Percentiles rank a stretch among this genome's conserved stretches.
phyloP scores from a whole-genome alignment of 2,113 vertebrate species.

The Thermophis baileyi region DNA sequence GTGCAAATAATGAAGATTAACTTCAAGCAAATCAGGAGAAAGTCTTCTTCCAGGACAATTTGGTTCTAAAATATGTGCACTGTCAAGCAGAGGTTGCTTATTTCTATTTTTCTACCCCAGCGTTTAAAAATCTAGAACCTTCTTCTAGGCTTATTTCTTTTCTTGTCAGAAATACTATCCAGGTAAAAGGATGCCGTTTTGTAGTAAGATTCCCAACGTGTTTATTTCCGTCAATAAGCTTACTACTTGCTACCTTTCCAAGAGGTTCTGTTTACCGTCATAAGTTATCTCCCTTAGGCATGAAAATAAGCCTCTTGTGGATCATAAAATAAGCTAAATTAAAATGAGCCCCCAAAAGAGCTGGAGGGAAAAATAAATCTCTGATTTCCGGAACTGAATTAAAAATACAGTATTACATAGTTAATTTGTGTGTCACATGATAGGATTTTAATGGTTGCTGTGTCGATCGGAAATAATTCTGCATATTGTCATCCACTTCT shows the following conservation, averaged over 20 bases:
- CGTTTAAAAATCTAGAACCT: neutral
- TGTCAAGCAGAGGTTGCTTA: neutral
- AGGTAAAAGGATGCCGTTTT: neutral
- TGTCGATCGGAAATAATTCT: neutral
- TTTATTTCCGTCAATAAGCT: neutral
- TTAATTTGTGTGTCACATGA: neutral
- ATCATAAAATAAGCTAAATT: neutral
- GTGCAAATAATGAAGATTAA: no score
- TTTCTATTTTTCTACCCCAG: neutral
- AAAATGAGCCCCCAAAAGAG: neutral
- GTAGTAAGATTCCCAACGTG: neutral
- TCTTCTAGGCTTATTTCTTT: neutral
- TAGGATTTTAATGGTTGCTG: neutral
- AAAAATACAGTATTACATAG: neutral
- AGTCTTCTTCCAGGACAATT: neutral
- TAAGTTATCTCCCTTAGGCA: neutral
- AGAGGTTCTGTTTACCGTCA: neutral
- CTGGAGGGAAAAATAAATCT: neutral
- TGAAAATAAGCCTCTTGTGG: neutral
- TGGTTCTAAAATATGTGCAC: neutral
- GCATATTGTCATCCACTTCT: neutral
- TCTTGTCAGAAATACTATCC: neutral
- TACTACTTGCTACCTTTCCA: neutral
- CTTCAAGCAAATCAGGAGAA: neutral
- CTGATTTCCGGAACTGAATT: neutral